Evolutionary conservation across 2,113 vertebrate species (phyloP).

Genomic region (Narcine bancroftii): DNA sequence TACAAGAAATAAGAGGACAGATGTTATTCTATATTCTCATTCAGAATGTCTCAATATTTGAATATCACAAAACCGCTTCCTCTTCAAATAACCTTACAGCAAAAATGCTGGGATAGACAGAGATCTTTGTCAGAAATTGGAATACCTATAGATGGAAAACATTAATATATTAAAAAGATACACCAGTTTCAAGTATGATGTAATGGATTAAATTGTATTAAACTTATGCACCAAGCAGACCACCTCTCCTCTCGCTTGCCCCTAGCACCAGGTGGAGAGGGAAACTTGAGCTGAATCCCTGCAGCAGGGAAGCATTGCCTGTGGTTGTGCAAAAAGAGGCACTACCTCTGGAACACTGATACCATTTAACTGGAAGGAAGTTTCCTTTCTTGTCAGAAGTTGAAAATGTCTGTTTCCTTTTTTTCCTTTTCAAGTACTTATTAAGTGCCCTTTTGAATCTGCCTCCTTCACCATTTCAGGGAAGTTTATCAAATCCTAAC

Average conservation of each 20-base stretch:
- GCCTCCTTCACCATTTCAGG: not conserved
- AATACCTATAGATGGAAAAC: not conserved
- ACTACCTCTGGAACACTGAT: too few relatives aligned
- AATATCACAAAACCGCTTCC: not conserved
- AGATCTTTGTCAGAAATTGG: not conserved
- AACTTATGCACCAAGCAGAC: too few relatives aligned
- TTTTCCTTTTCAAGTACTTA: not conserved
- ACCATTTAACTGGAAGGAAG: too few relatives aligned
- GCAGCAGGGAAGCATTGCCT: too few relatives aligned
- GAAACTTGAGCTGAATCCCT: too few relatives aligned
- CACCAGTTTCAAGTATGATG: not conserved
- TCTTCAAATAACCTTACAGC: not conserved
- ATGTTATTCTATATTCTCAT: not conserved
- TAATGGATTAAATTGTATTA: too few relatives aligned
- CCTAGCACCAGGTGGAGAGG: too few relatives aligned
- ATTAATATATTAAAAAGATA: constrained; percentile 4
- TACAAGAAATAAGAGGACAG: not conserved
- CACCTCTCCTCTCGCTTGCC: too few relatives aligned
- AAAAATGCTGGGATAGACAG: not conserved
- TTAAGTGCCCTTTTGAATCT: not conserved
- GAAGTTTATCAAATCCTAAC: not conserved
- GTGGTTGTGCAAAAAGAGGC: too few relatives aligned
- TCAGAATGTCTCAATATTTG: not conserved
- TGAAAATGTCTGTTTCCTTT: too few relatives aligned
- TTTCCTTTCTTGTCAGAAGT: too few relatives aligned